Evolutionary conservation across 2,888 invertebrate species (phyloP).

Genomic region (Rotaria sp.): DNA sequence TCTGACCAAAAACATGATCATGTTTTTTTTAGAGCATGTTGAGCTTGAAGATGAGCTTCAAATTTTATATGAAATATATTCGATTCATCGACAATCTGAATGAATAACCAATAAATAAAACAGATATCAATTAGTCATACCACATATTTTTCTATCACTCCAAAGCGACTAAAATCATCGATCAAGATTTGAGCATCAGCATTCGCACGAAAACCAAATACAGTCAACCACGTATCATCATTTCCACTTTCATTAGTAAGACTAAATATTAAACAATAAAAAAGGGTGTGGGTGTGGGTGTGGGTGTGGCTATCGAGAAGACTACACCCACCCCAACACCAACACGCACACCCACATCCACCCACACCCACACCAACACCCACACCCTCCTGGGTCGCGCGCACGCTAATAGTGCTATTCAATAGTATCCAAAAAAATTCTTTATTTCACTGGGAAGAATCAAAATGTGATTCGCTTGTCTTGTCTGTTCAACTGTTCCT

Average conservation of each 20-base stretch:
- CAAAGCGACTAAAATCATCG: constrained; percentile 71
- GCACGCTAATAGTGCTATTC: too few relatives aligned
- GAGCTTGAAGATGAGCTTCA: constrained; percentile 68
- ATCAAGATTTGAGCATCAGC: constrained; percentile 71
- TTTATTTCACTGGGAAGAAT: too few relatives aligned
- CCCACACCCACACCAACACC: too few relatives aligned
- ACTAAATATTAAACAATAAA: neutral
- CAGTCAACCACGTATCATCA: constrained; percentile 70
- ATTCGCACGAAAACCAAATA: constrained; percentile 65
- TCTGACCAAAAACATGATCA: constrained; percentile 73
- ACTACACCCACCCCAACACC: too few relatives aligned
- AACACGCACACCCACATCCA: too few relatives aligned
- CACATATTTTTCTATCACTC: constrained; percentile 64
- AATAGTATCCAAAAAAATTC: too few relatives aligned
- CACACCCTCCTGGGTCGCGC: too few relatives aligned
- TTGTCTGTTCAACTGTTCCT: too few relatives aligned
- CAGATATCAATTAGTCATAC: constrained; percentile 45
- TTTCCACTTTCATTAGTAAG: constrained; percentile 6
- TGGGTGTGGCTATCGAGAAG: too few relatives aligned
- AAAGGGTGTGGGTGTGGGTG: too few relatives aligned
- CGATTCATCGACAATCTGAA: constrained; percentile 62
- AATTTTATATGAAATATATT: constrained; percentile 89
- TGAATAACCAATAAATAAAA: neutral
- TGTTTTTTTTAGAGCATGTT: constrained; percentile 77
- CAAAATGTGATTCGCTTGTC: too few relatives aligned